Conservation (phyloP, 1,140 invertebrate species). For the Meloidogyne floridensis region DNA sequence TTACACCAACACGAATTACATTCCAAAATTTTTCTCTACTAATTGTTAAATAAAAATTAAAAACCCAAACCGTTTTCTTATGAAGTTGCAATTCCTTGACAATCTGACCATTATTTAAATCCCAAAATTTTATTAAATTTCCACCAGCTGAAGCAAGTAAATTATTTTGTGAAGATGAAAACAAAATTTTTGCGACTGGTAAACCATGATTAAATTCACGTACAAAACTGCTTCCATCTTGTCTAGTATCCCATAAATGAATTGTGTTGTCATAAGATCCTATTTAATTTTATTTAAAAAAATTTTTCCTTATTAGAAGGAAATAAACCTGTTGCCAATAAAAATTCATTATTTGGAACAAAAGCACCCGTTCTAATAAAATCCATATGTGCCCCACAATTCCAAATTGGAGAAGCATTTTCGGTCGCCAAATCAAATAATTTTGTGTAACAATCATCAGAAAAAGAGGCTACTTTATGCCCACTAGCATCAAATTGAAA, state of each 20-base stretch:
- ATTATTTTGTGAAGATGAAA: slow-evolving; percentile 78
- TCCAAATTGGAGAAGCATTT: slow-evolving; percentile 30
- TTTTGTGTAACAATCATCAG: slow-evolving; percentile 82
- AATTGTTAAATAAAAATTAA: slow-evolving; percentile 3
- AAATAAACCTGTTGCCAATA: slow-evolving; percentile 49
- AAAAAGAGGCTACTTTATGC: slow-evolving; percentile 2
- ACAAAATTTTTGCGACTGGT: slow-evolving; percentile 86
- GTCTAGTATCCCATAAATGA: slow-evolving; percentile 83
- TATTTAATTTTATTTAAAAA: slow-evolving; percentile 43
- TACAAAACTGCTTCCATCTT: slow-evolving; percentile 28
- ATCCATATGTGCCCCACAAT: slow-evolving; percentile 27
- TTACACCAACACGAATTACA: slow-evolving; percentile 68
- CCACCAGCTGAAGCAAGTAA: slow-evolving; percentile 88
- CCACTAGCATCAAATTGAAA: slow-evolving; percentile 11
- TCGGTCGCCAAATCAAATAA: slow-evolving; percentile 48
- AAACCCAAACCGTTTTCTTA: slow-evolving; percentile 81
- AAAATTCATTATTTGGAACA: slow-evolving; percentile 27
- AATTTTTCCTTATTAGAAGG: not conserved
- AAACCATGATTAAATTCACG: slow-evolving; percentile 80
- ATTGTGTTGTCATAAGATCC: slow-evolving; percentile 91
- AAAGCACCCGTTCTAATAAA: slow-evolving; percentile 42
- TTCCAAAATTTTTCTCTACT: slow-evolving; percentile 70
- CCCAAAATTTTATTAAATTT: slow-evolving; percentile 89
- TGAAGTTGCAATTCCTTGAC: slow-evolving; percentile 77
- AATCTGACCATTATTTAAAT: slow-evolving; percentile 80